Evolutionary conservation across 2,797 vertebrate species (phyloP).

Genomic region (Hirundo rustica): DNA sequence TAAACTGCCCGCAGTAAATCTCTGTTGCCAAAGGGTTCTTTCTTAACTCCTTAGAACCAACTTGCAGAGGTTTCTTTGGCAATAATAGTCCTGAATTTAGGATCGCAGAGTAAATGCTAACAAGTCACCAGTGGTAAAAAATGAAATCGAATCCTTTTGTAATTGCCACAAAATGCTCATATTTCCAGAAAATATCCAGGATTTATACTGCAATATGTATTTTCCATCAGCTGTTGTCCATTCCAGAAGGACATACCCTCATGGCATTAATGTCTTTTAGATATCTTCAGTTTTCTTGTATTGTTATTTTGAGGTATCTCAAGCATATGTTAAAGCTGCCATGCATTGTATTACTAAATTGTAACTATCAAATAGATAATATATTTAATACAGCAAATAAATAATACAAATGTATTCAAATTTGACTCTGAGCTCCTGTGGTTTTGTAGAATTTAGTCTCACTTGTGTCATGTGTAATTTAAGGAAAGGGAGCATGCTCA

Average conservation of each 20-base stretch:
- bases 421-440: not conserved
- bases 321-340: slow-evolving; percentile 78
- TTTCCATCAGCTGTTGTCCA: slow-evolving; percentile 65
- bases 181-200: not conserved
- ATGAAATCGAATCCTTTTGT: not conserved
- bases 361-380: slow-evolving; percentile 87
- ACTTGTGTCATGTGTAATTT: accelerated
- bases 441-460: not conserved
- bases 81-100: slow-evolving; percentile 19
- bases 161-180: slow-evolving; percentile 2
- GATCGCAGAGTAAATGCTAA: slow-evolving; percentile 50
- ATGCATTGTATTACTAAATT: slow-evolving; percentile 85
- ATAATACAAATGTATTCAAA: slow-evolving; percentile 71
- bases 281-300: slow-evolving; percentile 66
- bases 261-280: slow-evolving; percentile 73
- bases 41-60: not conserved
- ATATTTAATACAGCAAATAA: slow-evolving; percentile 87
- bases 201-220: not conserved
- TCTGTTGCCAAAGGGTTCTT: slow-evolving; percentile 62
- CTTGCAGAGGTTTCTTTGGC: slow-evolving; percentile 7
- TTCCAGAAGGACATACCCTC: slow-evolving; percentile 73
- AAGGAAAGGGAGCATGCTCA: accelerated
- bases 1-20: slow-evolving; percentile 29
- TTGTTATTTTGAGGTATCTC: slow-evolving; percentile 75
- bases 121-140: slow-evolving; percentile 34